Conservation (phyloP, 2,113 vertebrate species). For the Pelusios castaneus region DNA sequence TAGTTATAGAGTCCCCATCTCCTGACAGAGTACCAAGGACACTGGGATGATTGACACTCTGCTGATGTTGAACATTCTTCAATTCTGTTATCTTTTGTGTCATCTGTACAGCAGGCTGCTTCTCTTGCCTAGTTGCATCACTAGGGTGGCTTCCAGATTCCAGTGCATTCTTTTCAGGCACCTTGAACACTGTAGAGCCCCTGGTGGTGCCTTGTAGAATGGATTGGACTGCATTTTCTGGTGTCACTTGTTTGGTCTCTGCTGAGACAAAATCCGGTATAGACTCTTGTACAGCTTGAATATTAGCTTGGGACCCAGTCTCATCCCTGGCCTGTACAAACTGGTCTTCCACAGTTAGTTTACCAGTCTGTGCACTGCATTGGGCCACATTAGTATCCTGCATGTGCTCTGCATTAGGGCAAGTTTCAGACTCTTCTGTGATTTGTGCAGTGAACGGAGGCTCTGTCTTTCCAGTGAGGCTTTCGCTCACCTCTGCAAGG, state of each 20-base stretch:
- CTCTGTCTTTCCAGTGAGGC: fast-evolving
- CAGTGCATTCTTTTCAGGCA: fast-evolving
- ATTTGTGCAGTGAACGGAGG: fast-evolving
- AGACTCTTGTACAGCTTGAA: neutral
- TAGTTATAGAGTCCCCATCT: too few relatives aligned
- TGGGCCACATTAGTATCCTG: fast-evolving
- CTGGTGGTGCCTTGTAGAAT: fast-evolving
- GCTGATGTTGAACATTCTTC: fast-evolving
- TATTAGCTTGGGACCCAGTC: fast-evolving
- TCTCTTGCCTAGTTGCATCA: neutral
- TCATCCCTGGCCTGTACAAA: fast-evolving
- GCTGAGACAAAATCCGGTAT: fast-evolving
- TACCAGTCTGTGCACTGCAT: fast-evolving
- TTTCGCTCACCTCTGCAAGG: neutral
- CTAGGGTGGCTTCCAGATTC: neutral
- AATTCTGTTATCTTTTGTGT: fast-evolving
- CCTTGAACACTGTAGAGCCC: neutral
- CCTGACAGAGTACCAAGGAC: neutral
- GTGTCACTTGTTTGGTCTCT: fast-evolving
- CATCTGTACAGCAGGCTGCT: fast-evolving
- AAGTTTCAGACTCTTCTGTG: neutral
- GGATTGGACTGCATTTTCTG: fast-evolving
- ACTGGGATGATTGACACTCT: neutral
- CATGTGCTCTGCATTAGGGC: fast-evolving
- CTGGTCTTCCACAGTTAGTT: fast-evolving